Conservation (phyloP, 2,888 invertebrate species). For the Diploptera punctata region DNA sequence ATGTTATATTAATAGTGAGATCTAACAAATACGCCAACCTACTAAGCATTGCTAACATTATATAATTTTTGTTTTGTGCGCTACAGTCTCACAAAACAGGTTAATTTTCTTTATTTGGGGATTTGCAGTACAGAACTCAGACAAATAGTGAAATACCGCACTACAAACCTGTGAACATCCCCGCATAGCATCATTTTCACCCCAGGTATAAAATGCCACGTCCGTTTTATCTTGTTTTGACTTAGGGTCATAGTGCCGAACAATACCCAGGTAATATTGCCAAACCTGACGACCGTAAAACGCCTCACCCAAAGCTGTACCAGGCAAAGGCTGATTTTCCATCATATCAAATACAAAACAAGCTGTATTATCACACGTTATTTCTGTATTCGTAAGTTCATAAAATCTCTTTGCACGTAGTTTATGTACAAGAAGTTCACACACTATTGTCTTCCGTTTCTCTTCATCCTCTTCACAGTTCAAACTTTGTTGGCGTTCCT, state of each 20-base stretch:
- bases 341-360: slow-evolving; percentile 9
- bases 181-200: not conserved
- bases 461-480: slow-evolving; percentile 1
- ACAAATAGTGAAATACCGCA: not conserved
- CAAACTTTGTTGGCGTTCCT: not conserved
- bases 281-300: not conserved
- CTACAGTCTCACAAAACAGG: not conserved
- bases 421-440: slow-evolving; percentile 19
- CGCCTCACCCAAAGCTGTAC: slow-evolving; percentile 4
- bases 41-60: not conserved
- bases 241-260: not conserved
- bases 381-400: slow-evolving; percentile 12
- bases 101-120: slow-evolving; percentile 2
- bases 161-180: slow-evolving; percentile 21
- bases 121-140: not conserved
- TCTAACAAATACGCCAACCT: not conserved
- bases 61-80: slow-evolving; percentile 19
- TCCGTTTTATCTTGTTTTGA: slow-evolving; percentile 7
- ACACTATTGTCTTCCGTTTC: slow-evolving; percentile 4
- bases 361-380: not conserved
- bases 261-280: slow-evolving; percentile 11
- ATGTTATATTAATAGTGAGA: not conserved
- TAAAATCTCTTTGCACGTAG: slow-evolving; percentile 1
- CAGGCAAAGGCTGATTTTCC: slow-evolving; percentile 14
- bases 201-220: slow-evolving; percentile 4